Evolutionary conservation across 92 coral and sea anemone genomes (phyloP).

Genomic region (Phymanthus crucifer): DNA sequence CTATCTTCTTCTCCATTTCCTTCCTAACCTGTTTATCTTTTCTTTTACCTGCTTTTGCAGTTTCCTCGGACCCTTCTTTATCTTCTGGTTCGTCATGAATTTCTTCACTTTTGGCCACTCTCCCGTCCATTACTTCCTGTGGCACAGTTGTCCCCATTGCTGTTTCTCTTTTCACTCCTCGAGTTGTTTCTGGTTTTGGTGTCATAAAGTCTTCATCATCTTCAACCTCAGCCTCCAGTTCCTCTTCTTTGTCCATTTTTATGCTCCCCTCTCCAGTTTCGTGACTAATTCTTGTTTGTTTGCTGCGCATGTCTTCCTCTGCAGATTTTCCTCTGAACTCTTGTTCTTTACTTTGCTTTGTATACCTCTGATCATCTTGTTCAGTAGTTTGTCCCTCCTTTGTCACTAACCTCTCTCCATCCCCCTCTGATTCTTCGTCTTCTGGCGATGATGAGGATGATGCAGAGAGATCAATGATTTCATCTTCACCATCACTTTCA

Average conservation of each 20-base stretch:
- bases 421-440: slow-evolving; percentile 25
- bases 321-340: background rate
- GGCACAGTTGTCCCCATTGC: too few species aligned
- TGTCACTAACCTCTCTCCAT: background rate
- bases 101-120: too few species aligned
- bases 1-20: too few species aligned
- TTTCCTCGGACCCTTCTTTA: too few species aligned
- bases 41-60: too few species aligned
- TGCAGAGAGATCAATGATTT: slow-evolving; percentile 79
- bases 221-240: background rate
- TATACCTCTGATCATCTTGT: background rate
- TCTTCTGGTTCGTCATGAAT: too few species aligned
- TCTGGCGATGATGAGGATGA: slow-evolving; percentile 54
- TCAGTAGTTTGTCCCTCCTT: background rate
- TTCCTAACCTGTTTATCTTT: too few species aligned
- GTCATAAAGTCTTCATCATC: background rate
- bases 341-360: background rate
- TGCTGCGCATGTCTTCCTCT: slow-evolving; percentile 21
- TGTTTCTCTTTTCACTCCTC: too few species aligned
- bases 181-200: too few species aligned
- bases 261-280: background rate
- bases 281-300: background rate
- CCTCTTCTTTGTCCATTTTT: background rate
- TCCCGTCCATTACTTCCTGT: too few species aligned
- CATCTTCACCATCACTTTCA: slow-evolving; percentile 85